These are phyloP conservation scores for Nomada goodeniana DNA, from an alignment of 2,888 invertebrate genomes.

Conservation along the genomic window DNA sequence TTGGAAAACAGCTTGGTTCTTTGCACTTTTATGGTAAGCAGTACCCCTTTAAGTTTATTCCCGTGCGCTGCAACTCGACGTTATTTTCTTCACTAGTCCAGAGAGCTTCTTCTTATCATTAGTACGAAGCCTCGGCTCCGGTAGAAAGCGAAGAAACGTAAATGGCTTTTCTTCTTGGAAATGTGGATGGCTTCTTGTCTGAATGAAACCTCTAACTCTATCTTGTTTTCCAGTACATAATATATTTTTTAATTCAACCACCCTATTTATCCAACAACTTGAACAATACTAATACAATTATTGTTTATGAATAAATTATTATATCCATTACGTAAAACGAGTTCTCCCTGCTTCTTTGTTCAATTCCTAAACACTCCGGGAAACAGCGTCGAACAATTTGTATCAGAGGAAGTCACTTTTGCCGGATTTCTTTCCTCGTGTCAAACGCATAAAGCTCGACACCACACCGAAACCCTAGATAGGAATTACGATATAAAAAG, in stretches of 20 bases:
- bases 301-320: too few species aligned
- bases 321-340: not conserved
- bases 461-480: slow-evolving; percentile 52
- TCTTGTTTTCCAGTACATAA: not conserved
- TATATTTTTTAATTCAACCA: not conserved
- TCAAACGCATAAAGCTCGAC: slow-evolving; percentile 44
- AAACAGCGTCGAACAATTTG: slow-evolving; percentile 1
- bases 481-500: slow-evolving; percentile 59
- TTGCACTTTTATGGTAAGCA: slow-evolving; percentile 7
- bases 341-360: not conserved
- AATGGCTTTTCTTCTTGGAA: slow-evolving; percentile 30
- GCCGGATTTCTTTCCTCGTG: not conserved
- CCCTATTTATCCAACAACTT: not conserved
- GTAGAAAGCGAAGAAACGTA: slow-evolving; percentile 27
- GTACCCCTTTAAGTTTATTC: slow-evolving; percentile 10
- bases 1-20: not conserved
- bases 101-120: slow-evolving; percentile 45
- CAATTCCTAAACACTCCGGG: slow-evolving; percentile 2
- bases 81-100: slow-evolving; percentile 11
- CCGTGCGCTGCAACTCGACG: not conserved
- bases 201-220: slow-evolving; percentile 1
- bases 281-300: too few species aligned
- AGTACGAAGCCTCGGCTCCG: slow-evolving; percentile 29
- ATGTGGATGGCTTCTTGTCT: slow-evolving; percentile 40
- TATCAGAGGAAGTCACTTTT: not conserved